Evolutionary conservation across 2,113 vertebrate species (phyloP), one percentile per base, ranked within the genome.

Genomic region (Hemibagrus wyckioides): DNA sequence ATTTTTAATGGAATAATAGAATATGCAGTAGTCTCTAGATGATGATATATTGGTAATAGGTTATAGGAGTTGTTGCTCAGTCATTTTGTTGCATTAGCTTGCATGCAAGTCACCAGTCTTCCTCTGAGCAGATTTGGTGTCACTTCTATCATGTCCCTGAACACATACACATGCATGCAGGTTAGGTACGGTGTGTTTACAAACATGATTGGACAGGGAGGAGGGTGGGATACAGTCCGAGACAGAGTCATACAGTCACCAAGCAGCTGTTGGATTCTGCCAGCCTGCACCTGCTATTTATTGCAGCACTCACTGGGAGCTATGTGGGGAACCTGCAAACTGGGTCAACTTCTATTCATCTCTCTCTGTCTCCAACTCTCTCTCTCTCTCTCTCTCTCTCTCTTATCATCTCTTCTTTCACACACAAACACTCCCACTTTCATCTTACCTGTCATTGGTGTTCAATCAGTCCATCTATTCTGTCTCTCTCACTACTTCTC

Each of bases 281-380:
- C 90, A 91, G 92, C 89, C 91, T 89, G 91, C 89, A 86, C 75
- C 93, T 91, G 92, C 94, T 96, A 95, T 95, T 95, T 95, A 95
- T 93, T 94, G 91, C 94, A 86, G 92, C 88, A 79, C 87, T 94
- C 92, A 91, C 93, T 92, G 89, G 88, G 84, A 93, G 94, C 94
- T 92, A 93, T 92, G 94, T 83, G 17, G 93, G 95, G 85, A 82
- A 88, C 91, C 93, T 90, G 91, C 90, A 94, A 96, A 95, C 91
- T 95, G 93, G 95, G 94, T 95, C 95, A 95, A 91, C 91, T 90
- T 90, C 91, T 91, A 90, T 91, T 88, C 90, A 87, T 93, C 86
- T 89, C 89, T 90, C 85, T 69, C 90, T 84, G 76, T 77, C 85
- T 86, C 65, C 44, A 48, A 48, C 6, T 87, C 87, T 89, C 85